These are phyloP conservation scores for Coracopsis vasa DNA, from an alignment of 2,113 vertebrate species.

Conservation along the genomic window DNA sequence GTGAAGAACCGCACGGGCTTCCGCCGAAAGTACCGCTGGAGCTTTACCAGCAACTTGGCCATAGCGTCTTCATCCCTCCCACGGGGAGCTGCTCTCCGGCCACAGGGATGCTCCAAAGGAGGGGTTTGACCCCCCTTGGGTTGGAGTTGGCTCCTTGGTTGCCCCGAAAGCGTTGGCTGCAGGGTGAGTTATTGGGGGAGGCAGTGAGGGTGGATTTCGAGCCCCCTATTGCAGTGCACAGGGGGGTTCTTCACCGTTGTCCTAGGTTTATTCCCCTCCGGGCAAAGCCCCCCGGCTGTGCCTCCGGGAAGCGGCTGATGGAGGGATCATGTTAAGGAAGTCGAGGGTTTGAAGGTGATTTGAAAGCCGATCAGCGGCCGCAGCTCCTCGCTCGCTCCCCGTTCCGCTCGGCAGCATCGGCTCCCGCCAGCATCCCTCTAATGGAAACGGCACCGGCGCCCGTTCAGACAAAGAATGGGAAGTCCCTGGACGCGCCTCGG, in stretches of 20 bases:
- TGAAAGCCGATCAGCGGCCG: constrained; percentile 78
- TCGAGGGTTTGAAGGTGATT: constrained; percentile 54
- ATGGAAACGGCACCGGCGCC: constrained; percentile 46
- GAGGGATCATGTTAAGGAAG: constrained; percentile 67
- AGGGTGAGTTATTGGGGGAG: not conserved
- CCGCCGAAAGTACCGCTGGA: constrained; percentile 91
- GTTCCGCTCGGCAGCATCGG: constrained; percentile 56
- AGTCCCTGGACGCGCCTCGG: not conserved
- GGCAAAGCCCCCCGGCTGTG: constrained; percentile 34
- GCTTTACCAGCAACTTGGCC: constrained; percentile 89
- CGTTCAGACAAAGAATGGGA: not conserved
- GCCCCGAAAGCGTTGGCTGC: not conserved
- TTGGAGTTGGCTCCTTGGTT: not conserved
- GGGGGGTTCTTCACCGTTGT: not conserved
- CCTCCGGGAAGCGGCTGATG: not conserved
- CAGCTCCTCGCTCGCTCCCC: constrained; percentile 52
- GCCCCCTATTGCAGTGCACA: not conserved
- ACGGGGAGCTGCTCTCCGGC: not conserved
- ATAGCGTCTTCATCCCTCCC: constrained; percentile 80
- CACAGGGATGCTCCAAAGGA: not conserved
- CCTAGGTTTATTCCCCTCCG: not conserved
- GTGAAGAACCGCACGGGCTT: constrained; percentile 92
- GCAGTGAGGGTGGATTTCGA: not conserved
- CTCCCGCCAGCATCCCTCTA: constrained; percentile 42
- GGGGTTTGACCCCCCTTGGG: not conserved